These are phyloP conservation scores for Antheraea pernyi DNA, from an alignment of 1,140 invertebrate species.

Conservation along the genomic window DNA sequence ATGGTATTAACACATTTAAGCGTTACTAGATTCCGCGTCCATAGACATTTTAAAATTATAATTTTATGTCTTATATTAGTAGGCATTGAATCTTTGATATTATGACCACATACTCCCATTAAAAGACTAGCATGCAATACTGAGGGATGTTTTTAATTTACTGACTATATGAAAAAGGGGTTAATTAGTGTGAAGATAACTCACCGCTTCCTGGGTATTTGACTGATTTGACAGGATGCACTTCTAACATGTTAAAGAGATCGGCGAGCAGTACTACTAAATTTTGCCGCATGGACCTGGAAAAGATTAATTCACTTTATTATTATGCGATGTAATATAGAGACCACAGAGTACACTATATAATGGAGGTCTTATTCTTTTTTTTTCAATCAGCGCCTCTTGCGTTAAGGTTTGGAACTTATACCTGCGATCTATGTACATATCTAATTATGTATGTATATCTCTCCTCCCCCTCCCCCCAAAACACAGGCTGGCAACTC, in stretches of 20 bases:
- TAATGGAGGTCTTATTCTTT: too few species aligned
- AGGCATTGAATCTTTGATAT: slow-evolving; percentile 67
- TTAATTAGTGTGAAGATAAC: slow-evolving; percentile 24
- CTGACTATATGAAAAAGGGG: slow-evolving; percentile 17
- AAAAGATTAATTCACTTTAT: not conserved
- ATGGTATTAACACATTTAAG: not conserved
- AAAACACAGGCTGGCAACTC: too few species aligned
- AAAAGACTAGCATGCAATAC: slow-evolving; percentile 65
- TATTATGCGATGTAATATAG: not conserved
- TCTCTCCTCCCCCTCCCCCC: too few species aligned
- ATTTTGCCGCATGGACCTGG: slow-evolving; percentile 89
- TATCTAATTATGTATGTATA: too few species aligned
- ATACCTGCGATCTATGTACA: too few species aligned
- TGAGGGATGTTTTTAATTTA: slow-evolving; percentile 23
- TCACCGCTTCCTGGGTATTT: slow-evolving; percentile 85
- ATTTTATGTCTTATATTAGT: slow-evolving; percentile 40
- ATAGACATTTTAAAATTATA: slow-evolving; percentile 3
- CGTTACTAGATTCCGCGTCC: slow-evolving; percentile 4
- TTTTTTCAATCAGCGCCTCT: too few species aligned
- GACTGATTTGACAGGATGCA: slow-evolving; percentile 94
- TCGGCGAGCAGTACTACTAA: slow-evolving; percentile 96
- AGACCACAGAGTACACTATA: too few species aligned
- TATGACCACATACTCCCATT: slow-evolving; percentile 78
- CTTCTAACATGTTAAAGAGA: slow-evolving; percentile 96
- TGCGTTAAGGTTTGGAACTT: too few species aligned